Evolutionary conservation across 1,140 invertebrate genomes (phyloP), one percentile per base, ranked within the genome.

Genomic region (Philaenus spumarius): DNA sequence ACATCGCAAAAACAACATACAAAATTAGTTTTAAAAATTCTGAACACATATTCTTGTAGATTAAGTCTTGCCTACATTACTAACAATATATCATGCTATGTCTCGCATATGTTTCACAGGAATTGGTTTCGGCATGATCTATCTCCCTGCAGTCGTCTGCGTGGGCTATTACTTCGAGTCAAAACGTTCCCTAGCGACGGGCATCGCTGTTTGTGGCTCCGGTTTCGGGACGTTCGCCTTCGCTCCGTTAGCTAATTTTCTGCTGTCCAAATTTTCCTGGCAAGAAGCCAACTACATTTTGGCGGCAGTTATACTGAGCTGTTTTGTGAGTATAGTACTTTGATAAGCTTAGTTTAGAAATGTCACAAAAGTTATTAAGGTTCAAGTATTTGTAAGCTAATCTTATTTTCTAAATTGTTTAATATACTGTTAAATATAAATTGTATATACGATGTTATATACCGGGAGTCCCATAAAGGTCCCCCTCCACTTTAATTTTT

Each of bases 131-230:
- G 94, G 95, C 51, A 82, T 97, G 74, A 95, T 98, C 70, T 98
- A 98, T 74, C 78, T 98, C 14, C 95, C 96, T 0, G 92, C 95
- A 0, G 95, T 98, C 39, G 94, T 98, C 6, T 91, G 90, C 46
- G 95, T 98, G 15, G 93, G 94, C 30, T 97, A 95, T 74, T 98
- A 98, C 75, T 98, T 98, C 74, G 95, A 98, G 72, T 90, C 90
- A 6, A 93, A 93, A 66, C 78, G 95, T 58, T 97, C 95, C 1
- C 71, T 98, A 56, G 96, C 96, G n/a, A 98, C 94, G 0, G 95
- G 95, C 5, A 95, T 98, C 34, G 93, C 94, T 0, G 95, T 98
- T 2, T 95, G 93, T 66, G 93, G 93, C 14, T 95, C 91, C 0
- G 93, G 93, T 14, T 83, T 92, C 55, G 93, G 93, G 20, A 94